phyloP scores from a whole-genome alignment of 2,797 vertebrate genomes.

The Microctenopoma lineatum region DNA sequence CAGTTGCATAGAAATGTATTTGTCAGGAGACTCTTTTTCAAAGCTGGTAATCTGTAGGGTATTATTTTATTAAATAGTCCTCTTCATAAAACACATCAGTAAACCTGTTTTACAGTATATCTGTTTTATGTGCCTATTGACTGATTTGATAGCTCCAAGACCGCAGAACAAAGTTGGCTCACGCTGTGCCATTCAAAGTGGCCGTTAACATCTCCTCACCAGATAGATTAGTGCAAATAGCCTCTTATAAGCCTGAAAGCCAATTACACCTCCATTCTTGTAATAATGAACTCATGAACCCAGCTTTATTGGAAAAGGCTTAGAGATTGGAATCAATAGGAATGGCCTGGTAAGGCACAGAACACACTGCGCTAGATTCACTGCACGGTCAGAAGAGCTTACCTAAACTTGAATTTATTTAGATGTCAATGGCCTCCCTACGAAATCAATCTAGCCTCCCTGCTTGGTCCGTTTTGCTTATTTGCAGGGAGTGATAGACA shows the following conservation, averaged over 20 bases:
- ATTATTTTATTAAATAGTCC: neutral
- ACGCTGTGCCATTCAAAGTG: constrained; percentile 65
- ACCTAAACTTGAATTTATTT: constrained; percentile 78
- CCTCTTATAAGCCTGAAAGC: constrained; percentile 74
- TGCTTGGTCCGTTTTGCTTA: constrained; percentile 49
- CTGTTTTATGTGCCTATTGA: constrained; percentile 68
- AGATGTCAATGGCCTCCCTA: constrained; percentile 65
- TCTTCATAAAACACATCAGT: constrained; percentile 29
- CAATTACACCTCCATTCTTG: constrained; percentile 80
- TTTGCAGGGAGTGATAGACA: constrained; percentile 51
- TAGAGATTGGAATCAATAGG: constrained; percentile 80
- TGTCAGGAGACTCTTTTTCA: neutral
- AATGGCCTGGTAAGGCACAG: constrained; percentile 60
- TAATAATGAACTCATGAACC: constrained; percentile 84
- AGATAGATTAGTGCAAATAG: constrained; percentile 77
- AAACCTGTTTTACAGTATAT: constrained; percentile 52
- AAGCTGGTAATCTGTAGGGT: neutral
- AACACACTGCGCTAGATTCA: constrained; percentile 58
- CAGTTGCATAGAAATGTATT: no score
- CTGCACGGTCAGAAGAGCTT: constrained; percentile 61
- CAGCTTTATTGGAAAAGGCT: constrained; percentile 77
- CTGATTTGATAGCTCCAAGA: constrained; percentile 53
- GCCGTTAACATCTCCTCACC: constrained; percentile 67
- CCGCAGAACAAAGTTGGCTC: constrained; percentile 52
- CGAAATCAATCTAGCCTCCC: constrained; percentile 60